Percentiles rank a stretch among this genome's conserved stretches.
Evolutionary conservation across 2,797 vertebrate species (phyloP).

Genomic region (Crax fasciolata): DNA sequence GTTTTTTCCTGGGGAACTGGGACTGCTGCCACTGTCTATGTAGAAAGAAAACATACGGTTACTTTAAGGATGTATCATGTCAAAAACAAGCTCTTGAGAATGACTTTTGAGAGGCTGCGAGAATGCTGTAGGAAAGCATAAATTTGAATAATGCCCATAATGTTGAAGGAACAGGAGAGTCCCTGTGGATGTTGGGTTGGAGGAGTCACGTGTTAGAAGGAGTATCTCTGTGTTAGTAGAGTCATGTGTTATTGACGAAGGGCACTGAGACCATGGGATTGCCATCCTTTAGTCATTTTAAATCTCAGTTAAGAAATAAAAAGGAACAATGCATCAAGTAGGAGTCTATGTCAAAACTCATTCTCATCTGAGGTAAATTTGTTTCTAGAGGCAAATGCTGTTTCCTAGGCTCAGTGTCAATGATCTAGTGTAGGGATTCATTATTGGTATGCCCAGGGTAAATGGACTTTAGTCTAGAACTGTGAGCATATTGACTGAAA

Average conservation of each 20-base stretch:
- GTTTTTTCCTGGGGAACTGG: background rate
- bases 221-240: background rate
- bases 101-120: background rate
- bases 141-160: fast-evolving
- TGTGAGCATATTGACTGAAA: background rate
- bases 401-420: background rate
- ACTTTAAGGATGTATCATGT: fast-evolving
- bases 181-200: too few species aligned
- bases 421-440: background rate
- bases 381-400: background rate
- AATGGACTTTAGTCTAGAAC: background rate
- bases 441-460: background rate
- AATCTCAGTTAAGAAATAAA: background rate
- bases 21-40: background rate
- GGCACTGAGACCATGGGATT: fast-evolving
- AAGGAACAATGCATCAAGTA: background rate
- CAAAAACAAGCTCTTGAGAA: background rate
- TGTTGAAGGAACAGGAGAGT: background rate
- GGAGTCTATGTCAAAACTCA: background rate
- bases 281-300: background rate
- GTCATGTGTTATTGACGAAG: fast-evolving
- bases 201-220: background rate
- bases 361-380: background rate
- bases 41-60: background rate
- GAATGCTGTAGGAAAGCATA: background rate